Evolutionary conservation across 1,140 invertebrate genomes (phyloP).

Genomic region (Drosophila guanche): DNA sequence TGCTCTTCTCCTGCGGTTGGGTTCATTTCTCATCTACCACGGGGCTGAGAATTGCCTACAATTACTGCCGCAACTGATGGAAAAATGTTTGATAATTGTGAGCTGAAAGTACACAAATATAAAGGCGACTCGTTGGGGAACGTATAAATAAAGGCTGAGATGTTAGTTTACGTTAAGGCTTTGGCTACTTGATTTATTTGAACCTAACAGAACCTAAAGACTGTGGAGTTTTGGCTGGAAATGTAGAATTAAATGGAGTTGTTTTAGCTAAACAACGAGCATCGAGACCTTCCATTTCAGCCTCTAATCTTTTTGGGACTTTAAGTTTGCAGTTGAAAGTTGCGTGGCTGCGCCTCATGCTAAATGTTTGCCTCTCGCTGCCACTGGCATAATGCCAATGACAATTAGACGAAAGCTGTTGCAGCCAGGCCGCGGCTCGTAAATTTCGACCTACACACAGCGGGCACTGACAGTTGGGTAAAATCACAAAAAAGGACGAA

Average conservation of each 20-base stretch:
- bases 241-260: too few relatives aligned
- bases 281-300: constrained; percentile 2
- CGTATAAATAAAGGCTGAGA: too few relatives aligned
- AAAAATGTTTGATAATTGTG: too few relatives aligned
- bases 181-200: too few relatives aligned
- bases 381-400: constrained; percentile 58
- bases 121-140: too few relatives aligned
- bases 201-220: too few relatives aligned
- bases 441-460: constrained; percentile 55
- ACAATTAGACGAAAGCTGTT: constrained; percentile 68
- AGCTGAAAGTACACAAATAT: too few relatives aligned
- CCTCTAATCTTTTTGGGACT: constrained; percentile 7
- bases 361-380: constrained; percentile 19
- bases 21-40: background rate
- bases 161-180: too few relatives aligned
- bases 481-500: constrained; percentile 20
- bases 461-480: constrained; percentile 47
- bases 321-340: constrained; percentile 9
- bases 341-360: background rate
- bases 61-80: too few relatives aligned
- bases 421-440: constrained; percentile 27
- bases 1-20: background rate
- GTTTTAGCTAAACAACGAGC: too few relatives aligned
- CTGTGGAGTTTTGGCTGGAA: too few relatives aligned
- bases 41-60: too few relatives aligned